Base-by-base conservation (phyloP, 2,113 vertebrate genomes). In the Sinosuthora webbiana region DNA sequence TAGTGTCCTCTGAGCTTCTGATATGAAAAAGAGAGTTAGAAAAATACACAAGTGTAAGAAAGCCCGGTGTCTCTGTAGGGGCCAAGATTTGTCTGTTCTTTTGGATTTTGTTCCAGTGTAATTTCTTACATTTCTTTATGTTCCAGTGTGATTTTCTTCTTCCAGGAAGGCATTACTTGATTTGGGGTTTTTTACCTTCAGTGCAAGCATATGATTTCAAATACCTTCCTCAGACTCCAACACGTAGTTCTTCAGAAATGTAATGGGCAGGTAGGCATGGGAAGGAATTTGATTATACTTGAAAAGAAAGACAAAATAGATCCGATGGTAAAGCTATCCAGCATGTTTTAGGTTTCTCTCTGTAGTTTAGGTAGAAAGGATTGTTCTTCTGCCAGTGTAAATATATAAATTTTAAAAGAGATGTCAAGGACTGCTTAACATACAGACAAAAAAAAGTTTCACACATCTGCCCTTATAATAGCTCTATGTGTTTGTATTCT, bases 311-410 rank as follows among this genome's bases (percentile, higher is more conserved):
- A 55, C 14, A 73, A 76, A 96, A 47, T 39, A 91, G 81, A 82
- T 95, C 57, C 79, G 85, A 89, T 73, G 84, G 84, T 57, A 93
- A 91, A 86, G 67, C 27, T 85, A n/a, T 83, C 59, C 91, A 83
- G 67, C 30, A 35, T 44, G 87, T 13, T 87, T 91, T 91, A 49
- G 31, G n/a, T 87, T 87, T 80, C 75, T 83, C 87, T 91, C 75
- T 91, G 81, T 90, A 90, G 85, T 85, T 93, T 88, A 90, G 85
- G 90, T 95, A 50, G 85, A 77, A 90, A 70, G 68, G 93, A 90
- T 83, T 95, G 95, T 96, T 97, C 94, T 63, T 95, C 57, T 95
- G 93, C 96, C 94, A 96, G 90, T 59, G 94, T 77, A 95, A 96
- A 95, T 86, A 94, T 52, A 91, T 82, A 85, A 25, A 92, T 92